Percentiles rank a stretch among this genome's conserved stretches.
These are phyloP conservation scores for Seriola rivoliana DNA, from an alignment of 2,113 vertebrate species.

Conservation along the genomic window DNA sequence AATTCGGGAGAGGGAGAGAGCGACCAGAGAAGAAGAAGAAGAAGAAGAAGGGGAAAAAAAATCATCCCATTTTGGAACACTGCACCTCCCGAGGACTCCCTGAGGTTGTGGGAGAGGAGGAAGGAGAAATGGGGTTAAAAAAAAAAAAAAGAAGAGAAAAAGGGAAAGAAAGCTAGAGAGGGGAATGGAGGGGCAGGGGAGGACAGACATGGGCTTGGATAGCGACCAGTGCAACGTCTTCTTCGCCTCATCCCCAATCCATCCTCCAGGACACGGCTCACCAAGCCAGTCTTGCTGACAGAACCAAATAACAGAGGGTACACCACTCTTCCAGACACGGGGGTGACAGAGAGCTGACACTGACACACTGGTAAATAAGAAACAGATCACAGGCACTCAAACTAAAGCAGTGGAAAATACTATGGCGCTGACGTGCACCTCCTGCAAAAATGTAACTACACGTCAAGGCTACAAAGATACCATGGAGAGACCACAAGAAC, in stretches of 20 bases:
- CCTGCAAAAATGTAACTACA: slow-evolving; percentile 5
- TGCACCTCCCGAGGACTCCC: slow-evolving; percentile 56
- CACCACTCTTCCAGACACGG: slow-evolving; percentile 7
- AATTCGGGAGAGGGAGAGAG: slow-evolving; percentile 68
- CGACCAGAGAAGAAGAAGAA: slow-evolving; percentile 21
- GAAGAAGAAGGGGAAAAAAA: not conserved
- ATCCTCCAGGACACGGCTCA: slow-evolving; percentile 22
- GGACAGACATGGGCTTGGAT: slow-evolving; percentile 64
- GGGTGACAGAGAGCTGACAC: slow-evolving; percentile 43
- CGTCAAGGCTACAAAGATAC: not conserved
- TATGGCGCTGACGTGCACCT: not conserved
- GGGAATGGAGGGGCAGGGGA: slow-evolving; percentile 37
- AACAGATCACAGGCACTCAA: slow-evolving; percentile 22
- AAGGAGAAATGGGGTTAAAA: slow-evolving; percentile 28
- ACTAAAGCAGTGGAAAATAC: slow-evolving; percentile 1
- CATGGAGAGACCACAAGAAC: slow-evolving; percentile 3
- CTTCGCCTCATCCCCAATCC: slow-evolving; percentile 38
- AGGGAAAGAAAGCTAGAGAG: slow-evolving; percentile 25
- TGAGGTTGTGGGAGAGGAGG: slow-evolving; percentile 72
- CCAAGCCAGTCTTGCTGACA: slow-evolving; percentile 49
- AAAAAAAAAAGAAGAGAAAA: slow-evolving; percentile 3
- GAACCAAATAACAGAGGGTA: slow-evolving; percentile 30
- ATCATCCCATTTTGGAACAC: slow-evolving; percentile 63
- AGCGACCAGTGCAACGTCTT: slow-evolving; percentile 34
- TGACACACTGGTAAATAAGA: slow-evolving; percentile 41